Conservation (phyloP, 1,140 invertebrate species). For the Drosophila sproati region DNA sequence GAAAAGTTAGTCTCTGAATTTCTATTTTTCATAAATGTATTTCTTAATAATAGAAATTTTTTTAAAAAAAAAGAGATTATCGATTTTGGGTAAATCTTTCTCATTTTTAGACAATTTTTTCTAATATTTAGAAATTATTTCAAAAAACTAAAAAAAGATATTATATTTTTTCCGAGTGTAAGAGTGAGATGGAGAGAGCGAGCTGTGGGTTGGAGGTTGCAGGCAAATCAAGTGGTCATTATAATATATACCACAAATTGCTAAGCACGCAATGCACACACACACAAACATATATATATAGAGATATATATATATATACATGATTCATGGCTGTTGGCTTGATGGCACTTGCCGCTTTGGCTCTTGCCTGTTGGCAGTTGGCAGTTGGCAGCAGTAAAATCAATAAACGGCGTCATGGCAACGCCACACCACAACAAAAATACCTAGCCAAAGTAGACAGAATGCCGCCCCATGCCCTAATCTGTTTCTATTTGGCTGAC, state of each 20-base stretch:
- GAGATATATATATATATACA: slow-evolving; percentile 2
- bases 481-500: slow-evolving; percentile 47
- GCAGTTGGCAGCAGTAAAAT: slow-evolving; percentile 60
- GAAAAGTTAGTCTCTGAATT: too few relatives aligned
- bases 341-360: slow-evolving; percentile 45
- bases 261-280: slow-evolving; percentile 69
- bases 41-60: too few relatives aligned
- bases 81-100: too few relatives aligned
- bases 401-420: slow-evolving; percentile 73
- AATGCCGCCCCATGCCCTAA: slow-evolving; percentile 21
- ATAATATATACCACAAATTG: slow-evolving; percentile 79
- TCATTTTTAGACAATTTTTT: too few relatives aligned
- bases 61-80: too few relatives aligned
- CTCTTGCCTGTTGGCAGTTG: slow-evolving; percentile 31
- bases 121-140: too few relatives aligned
- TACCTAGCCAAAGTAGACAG: slow-evolving; percentile 57
- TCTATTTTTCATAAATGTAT: too few relatives aligned
- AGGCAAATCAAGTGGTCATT: slow-evolving; percentile 79
- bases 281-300: background rate
- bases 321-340: slow-evolving; percentile 57
- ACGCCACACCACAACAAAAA: slow-evolving; percentile 72
- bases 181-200: slow-evolving; percentile 17
- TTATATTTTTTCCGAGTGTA: background rate
- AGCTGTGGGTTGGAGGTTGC: slow-evolving; percentile 28
- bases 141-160: too few relatives aligned